Evolutionary conservation across 2,113 vertebrate genomes (phyloP).

Genomic region (Alligator sinensis): DNA sequence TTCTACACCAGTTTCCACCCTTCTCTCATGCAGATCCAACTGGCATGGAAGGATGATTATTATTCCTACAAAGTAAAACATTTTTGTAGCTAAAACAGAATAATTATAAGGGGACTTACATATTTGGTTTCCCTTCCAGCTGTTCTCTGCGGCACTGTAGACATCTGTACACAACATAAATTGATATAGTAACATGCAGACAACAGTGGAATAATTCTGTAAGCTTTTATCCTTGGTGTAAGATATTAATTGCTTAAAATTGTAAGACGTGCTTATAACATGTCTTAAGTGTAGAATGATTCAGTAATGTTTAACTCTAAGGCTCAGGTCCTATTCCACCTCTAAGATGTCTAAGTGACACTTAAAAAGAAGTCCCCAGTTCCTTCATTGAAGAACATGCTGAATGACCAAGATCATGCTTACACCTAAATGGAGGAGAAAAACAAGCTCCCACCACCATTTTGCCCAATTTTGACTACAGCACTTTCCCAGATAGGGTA

Average conservation of each 20-base stretch:
- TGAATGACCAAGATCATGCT: background rate
- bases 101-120: constrained; percentile 81
- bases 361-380: too few species aligned
- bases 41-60: background rate
- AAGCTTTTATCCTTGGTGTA: background rate
- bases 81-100: background rate
- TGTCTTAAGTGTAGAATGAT: background rate
- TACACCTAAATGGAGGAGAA: too few species aligned
- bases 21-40: background rate
- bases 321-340: too few species aligned
- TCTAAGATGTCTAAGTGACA: too few species aligned
- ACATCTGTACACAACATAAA: constrained; percentile 67
- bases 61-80: background rate
- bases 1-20: background rate
- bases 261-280: too few species aligned
- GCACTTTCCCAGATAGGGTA: too few species aligned
- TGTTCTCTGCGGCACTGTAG: constrained; percentile 78
- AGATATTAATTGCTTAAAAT: background rate
- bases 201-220: background rate
- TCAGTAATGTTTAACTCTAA: background rate
- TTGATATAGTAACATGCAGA: constrained; percentile 15
- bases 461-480: too few species aligned
- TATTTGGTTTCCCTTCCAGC: constrained; percentile 96
- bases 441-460: too few species aligned
- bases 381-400: too few species aligned